phyloP scores from a whole-genome alignment of 2,888 invertebrate genomes.

The Dyspetes luteomarginatus region DNA sequence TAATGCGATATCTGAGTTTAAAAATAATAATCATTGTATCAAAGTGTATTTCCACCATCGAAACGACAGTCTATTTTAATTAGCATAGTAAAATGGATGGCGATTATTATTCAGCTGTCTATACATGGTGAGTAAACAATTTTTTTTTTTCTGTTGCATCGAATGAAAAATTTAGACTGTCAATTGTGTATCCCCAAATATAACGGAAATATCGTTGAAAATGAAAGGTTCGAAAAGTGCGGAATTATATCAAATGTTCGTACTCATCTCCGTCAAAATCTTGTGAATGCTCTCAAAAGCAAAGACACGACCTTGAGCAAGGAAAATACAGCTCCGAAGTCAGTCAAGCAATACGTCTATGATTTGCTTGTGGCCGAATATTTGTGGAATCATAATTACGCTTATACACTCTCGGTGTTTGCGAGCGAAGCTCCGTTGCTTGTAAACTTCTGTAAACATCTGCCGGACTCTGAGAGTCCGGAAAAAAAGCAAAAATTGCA shows the following conservation, averaged over 20 bases:
- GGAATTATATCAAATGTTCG: slow-evolving; percentile 81
- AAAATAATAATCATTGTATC: background rate
- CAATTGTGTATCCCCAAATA: background rate
- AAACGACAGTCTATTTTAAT: background rate
- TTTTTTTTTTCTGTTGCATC: background rate
- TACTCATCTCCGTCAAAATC: slow-evolving; percentile 80
- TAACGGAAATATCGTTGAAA: slow-evolving; percentile 5
- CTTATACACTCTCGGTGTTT: slow-evolving; percentile 80
- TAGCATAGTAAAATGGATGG: slow-evolving; percentile 73
- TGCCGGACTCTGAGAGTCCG: slow-evolving; percentile 51
- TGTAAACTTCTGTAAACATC: slow-evolving; percentile 76
- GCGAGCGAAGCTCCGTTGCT: slow-evolving; percentile 81
- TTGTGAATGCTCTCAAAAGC: slow-evolving; percentile 79
- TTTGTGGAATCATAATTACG: slow-evolving; percentile 80
- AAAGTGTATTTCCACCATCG: background rate
- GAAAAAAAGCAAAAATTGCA: slow-evolving; percentile 74
- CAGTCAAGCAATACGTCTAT: slow-evolving; percentile 81
- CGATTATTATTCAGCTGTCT: slow-evolving; percentile 78
- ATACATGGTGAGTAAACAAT: slow-evolving; percentile 76
- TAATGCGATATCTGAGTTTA: background rate
- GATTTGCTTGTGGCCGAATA: slow-evolving; percentile 81
- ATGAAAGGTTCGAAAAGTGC: slow-evolving; percentile 80
- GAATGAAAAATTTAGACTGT: background rate
- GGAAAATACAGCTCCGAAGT: slow-evolving; percentile 70
- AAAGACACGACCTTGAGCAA: slow-evolving; percentile 75